These are phyloP conservation scores for Andrena trimmerana DNA, from an alignment of 2,888 invertebrate species.

Conservation along the genomic window DNA sequence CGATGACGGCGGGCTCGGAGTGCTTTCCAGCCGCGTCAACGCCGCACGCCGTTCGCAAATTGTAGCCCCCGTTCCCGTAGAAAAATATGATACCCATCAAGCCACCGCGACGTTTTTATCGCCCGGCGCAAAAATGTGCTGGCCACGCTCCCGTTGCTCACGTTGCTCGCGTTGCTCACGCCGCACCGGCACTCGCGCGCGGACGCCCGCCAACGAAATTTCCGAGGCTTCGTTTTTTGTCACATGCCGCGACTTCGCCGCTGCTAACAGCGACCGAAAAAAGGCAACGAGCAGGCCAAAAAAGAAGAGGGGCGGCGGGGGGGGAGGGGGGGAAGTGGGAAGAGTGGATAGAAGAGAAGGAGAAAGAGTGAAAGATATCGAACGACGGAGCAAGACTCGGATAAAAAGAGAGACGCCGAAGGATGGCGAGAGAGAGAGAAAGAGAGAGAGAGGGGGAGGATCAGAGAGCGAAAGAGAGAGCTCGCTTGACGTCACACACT, in stretches of 20 bases:
- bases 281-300: slow-evolving; percentile 56
- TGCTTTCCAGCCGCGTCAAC: slow-evolving; percentile 54
- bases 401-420: background rate
- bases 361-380: slow-evolving; percentile 17
- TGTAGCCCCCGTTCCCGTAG: slow-evolving; percentile 46
- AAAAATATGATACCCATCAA: slow-evolving; percentile 70
- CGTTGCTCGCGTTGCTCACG: slow-evolving; percentile 4
- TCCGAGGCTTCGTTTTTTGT: slow-evolving; percentile 69
- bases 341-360: background rate
- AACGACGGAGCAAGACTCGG: slow-evolving; percentile 74
- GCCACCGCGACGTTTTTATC: slow-evolving; percentile 72
- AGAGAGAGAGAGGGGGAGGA: slow-evolving; percentile 10
- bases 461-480: slow-evolving; percentile 52
- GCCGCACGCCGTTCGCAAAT: slow-evolving; percentile 50
- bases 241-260: slow-evolving; percentile 64
- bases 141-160: slow-evolving; percentile 26
- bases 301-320: slow-evolving; percentile 80
- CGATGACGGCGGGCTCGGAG: slow-evolving; percentile 39
- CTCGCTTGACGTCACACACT: slow-evolving; percentile 82
- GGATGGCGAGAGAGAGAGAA: slow-evolving; percentile 5
- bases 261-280: slow-evolving; percentile 67
- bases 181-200: background rate
- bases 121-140: slow-evolving; percentile 63
- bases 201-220: slow-evolving; percentile 60
- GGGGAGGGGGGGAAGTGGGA: slow-evolving; percentile 72